Conservation (phyloP, 2,113 vertebrate genomes). For the Fregata magnificens region DNA sequence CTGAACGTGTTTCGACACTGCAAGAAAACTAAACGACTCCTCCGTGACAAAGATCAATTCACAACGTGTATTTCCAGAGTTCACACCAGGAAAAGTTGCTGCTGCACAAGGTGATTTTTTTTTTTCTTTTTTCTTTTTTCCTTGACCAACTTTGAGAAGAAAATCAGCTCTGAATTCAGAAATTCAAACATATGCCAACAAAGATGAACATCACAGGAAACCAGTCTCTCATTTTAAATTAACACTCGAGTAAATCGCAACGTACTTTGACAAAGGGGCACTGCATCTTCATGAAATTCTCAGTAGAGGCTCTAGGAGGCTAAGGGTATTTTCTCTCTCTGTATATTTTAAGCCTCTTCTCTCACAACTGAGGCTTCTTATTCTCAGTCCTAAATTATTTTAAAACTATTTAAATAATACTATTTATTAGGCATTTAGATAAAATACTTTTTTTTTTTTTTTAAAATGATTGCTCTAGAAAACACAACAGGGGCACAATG, state of each 20-base stretch:
- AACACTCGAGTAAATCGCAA: background rate
- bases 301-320: slow-evolving; percentile 81
- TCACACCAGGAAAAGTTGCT: slow-evolving; percentile 9
- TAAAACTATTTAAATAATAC: slow-evolving; percentile 62
- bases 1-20: background rate
- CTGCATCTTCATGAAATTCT: slow-evolving; percentile 67
- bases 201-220: slow-evolving; percentile 49
- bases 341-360: slow-evolving; percentile 44
- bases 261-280: slow-evolving; percentile 11
- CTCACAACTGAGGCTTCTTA: slow-evolving; percentile 29
- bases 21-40: background rate
- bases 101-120: background rate
- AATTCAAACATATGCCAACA: slow-evolving; percentile 26
- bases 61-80: background rate
- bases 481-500: slow-evolving; percentile 42
- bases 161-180: slow-evolving; percentile 19
- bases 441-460: slow-evolving; percentile 36
- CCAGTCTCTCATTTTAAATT: slow-evolving; percentile 7
- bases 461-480: slow-evolving; percentile 43
- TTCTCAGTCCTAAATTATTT: slow-evolving; percentile 49
- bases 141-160: slow-evolving; percentile 44
- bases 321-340: slow-evolving; percentile 67
- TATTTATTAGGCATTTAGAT: slow-evolving; percentile 65
- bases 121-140: too few relatives aligned
- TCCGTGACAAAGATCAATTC: background rate